Base-by-base conservation (phyloP, 1,140 invertebrate species). In the Drosophila funebris region DNA sequence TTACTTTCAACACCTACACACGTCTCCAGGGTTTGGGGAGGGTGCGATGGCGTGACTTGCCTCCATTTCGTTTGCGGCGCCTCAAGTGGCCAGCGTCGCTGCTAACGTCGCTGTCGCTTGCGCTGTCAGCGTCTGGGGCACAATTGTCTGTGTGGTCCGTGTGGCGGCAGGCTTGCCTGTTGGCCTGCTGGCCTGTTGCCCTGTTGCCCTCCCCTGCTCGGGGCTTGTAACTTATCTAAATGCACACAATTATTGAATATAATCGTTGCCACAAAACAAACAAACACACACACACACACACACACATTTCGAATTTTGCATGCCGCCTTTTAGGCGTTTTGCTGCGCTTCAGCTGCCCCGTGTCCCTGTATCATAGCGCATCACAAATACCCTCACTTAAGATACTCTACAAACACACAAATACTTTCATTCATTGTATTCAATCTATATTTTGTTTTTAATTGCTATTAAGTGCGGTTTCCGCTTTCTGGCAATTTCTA, bases 181-280 rank as follows among this genome's bases (percentile, higher is more conserved):
- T 14, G 20, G 13, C 39, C 39, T 41, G 4, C 18, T 22, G 24
- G 20, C n/a, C 31, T 13, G 46, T 29, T 52, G 74, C 63, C 66
- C 80, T 72, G 80, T 41, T 63, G 68, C n/a, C n/a, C n/a, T n/a
- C 63, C 69, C 79, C 70, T n/a, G n/a, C n/a, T n/a, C 61, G 75
- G 41, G 78, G 75, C 78, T 87, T 85, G 78, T 78, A 85, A 85
- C 75, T 85, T 90, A 87, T 90, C 87, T 90, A 90, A 90, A 90
- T 90, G 87, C 77, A 90, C 87, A 90, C 87, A 90, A 90, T 90
- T 90, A 90, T 90, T 90, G 87, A 90, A 90, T 90, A 90, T 90
- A 90, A 90, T 90, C 87, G 87, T 44, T 54, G 61, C 9, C 48
- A 27, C 29, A 52, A 52, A 52, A 52, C 48, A 52, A 52, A 60